Percentiles rank a stretch among this genome's conserved stretches.
Conservation (phyloP, 37 sponge, comb jelly and placozoan genomes). For the Halisarca cf. caerulea region DNA sequence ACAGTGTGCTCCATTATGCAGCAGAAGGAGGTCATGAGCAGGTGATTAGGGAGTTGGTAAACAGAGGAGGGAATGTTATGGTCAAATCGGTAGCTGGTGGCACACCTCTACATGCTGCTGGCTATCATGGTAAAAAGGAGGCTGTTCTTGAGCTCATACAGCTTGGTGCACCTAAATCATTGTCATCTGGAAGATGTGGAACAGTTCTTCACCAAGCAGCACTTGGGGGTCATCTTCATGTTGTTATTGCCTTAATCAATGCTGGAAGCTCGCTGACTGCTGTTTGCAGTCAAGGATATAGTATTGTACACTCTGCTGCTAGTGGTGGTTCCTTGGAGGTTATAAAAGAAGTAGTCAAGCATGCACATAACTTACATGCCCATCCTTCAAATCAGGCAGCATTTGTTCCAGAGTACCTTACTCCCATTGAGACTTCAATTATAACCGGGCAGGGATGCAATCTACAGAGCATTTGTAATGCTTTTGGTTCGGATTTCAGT, state of each 20-base stretch:
- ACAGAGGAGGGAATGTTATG: neutral
- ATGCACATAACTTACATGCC: no score
- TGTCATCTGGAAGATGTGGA: neutral
- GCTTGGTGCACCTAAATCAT: neutral
- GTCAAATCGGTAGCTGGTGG: neutral
- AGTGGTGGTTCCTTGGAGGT: neutral
- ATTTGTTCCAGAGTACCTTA: no score
- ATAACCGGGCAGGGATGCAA: no score
- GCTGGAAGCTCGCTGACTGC: neutral
- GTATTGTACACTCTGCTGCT: neutral
- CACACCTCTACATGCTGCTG: conserved; percentile 12
- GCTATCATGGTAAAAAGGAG: neutral
- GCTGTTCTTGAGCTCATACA: conserved; percentile 1
- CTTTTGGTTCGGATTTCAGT: no score
- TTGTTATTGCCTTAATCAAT: neutral
- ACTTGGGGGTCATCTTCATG: neutral
- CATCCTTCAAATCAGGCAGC: no score
- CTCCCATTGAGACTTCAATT: no score
- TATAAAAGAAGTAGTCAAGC: no score
- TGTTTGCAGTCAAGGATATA: neutral
- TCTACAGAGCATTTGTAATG: no score
- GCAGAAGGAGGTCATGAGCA: conserved; percentile 19
- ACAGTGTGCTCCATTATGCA: conserved; percentile 18
- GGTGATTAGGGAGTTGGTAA: neutral
- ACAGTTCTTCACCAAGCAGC: conserved; percentile 12